Conservation (phyloP, 2,113 vertebrate species). For the Mormyrus iriodes region DNA sequence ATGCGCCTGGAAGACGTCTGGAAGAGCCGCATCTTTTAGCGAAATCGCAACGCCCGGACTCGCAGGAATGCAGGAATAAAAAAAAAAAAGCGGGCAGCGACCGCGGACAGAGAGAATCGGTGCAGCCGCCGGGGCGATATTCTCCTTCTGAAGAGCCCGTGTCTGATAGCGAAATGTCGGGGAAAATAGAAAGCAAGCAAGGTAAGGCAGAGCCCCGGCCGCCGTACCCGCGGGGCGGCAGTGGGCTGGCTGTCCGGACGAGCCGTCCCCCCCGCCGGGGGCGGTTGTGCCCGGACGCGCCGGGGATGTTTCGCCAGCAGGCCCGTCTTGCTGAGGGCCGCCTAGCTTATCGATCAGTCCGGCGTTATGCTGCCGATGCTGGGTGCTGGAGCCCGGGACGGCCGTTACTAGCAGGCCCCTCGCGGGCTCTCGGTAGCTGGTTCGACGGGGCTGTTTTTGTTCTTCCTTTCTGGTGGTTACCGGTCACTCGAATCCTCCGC, state of each 20-base stretch:
- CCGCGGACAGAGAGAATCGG: constrained; percentile 32
- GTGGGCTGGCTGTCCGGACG: neutral
- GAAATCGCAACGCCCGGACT: neutral
- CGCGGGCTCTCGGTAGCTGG: neutral
- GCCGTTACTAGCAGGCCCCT: neutral
- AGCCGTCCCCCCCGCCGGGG: no score
- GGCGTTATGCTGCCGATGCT: neutral
- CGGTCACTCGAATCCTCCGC: neutral
- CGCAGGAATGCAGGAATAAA: constrained; percentile 13
- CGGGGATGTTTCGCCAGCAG: neutral
- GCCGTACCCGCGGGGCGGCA: neutral
- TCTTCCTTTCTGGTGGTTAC: neutral
- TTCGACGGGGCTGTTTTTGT: neutral
- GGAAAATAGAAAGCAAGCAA: constrained; percentile 71
- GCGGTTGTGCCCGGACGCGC: neutral
- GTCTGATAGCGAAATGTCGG: constrained; percentile 66
- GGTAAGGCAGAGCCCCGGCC: constrained; percentile 50
- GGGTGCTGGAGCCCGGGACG: no score
- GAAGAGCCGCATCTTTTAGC: neutral
- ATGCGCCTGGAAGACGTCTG: neutral
- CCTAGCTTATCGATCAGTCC: neutral
- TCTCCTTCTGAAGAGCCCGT: constrained; percentile 32
- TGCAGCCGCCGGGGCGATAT: constrained; percentile 13
- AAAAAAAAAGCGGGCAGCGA: neutral
- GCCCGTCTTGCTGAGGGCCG: neutral